These are phyloP conservation scores for Zonotrichia leucophrys DNA, from an alignment of 2,113 vertebrate species.

Conservation along the genomic window DNA sequence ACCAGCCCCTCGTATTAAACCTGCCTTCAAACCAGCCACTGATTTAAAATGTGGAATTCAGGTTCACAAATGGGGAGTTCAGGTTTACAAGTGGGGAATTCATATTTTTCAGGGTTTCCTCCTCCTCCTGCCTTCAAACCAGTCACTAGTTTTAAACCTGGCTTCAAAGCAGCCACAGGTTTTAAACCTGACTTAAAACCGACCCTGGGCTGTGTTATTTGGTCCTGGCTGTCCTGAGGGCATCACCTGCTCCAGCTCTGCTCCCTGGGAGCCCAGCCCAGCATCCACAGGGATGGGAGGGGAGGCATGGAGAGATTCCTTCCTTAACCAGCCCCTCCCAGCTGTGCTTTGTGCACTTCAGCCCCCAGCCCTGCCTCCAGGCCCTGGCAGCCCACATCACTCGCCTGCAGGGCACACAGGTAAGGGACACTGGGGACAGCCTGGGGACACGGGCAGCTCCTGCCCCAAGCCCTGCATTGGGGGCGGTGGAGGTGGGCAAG, in stretches of 20 bases:
- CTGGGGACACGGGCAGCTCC: rapidly evolving
- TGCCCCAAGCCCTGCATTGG: rapidly evolving
- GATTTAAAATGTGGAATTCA: too few relatives aligned
- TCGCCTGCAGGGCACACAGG: conserved; percentile 65
- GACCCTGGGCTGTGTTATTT: not conserved
- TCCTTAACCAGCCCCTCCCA: conserved; percentile 14
- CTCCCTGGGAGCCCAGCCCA: rapidly evolving
- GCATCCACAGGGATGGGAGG: rapidly evolving
- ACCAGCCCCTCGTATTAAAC: too few relatives aligned
- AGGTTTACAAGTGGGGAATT: too few relatives aligned
- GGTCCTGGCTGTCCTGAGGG: not conserved
- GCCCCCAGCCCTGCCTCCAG: conserved; percentile 57
- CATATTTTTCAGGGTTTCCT: too few relatives aligned
- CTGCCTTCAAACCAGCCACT: too few relatives aligned
- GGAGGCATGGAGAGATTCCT: rapidly evolving
- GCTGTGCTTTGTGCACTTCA: conserved; percentile 77
- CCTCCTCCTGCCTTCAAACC: too few relatives aligned
- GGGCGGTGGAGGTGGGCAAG: not conserved
- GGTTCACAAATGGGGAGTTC: too few relatives aligned
- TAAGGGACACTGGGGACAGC: not conserved
- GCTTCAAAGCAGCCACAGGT: too few relatives aligned
- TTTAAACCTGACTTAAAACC: too few relatives aligned
- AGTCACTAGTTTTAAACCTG: too few relatives aligned
- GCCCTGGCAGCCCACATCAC: conserved; percentile 60
- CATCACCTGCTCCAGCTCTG: not conserved